Evolutionary conservation across 2,113 vertebrate species (phyloP).

Genomic region (Hypanus sabinus): DNA sequence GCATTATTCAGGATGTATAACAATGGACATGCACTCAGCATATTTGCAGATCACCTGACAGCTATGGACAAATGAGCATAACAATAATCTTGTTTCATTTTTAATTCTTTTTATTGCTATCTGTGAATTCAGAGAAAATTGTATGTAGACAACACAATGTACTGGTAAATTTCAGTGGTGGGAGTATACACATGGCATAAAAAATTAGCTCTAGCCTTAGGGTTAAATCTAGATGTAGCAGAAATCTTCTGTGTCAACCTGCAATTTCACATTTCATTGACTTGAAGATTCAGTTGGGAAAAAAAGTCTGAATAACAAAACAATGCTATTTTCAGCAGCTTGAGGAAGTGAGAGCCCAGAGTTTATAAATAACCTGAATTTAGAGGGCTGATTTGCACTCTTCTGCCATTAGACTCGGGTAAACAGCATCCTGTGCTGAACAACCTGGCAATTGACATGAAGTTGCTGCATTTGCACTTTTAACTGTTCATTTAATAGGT

Average conservation of each 20-base stretch:
- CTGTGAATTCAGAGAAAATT: not conserved
- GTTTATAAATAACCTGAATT: not conserved
- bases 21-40: not conserved
- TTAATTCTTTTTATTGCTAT: not conserved
- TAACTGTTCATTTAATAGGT: not conserved
- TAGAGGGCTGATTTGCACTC: not conserved
- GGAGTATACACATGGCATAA: not conserved
- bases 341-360: not conserved
- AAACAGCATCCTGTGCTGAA: not conserved
- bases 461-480: not conserved
- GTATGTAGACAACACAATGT: not conserved
- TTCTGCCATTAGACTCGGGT: not conserved
- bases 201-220: not conserved
- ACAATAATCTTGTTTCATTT: not conserved
- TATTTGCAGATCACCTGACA: not conserved
- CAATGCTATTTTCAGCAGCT: not conserved
- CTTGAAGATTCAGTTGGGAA: not conserved
- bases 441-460: not conserved
- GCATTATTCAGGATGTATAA: not conserved
- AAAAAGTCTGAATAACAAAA: too few relatives aligned
- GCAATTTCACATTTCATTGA: not conserved
- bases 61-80: not conserved
- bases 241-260: not conserved
- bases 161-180: not conserved
- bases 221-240: not conserved